Evolutionary conservation across 1,140 invertebrate genomes (phyloP).

Genomic region (Leptonema lineaticorne): DNA sequence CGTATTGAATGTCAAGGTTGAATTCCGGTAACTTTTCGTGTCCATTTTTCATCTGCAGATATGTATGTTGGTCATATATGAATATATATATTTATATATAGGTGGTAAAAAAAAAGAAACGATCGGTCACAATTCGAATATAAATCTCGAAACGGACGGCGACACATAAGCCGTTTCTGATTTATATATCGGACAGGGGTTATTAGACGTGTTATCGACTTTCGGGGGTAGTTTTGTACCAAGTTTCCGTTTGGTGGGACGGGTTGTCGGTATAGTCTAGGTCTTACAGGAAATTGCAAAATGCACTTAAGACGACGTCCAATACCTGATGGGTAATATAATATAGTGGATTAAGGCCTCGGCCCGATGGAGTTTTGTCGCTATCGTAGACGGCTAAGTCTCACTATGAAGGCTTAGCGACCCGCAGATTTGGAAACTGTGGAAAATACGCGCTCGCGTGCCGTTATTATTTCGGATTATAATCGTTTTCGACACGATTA

Average conservation of each 20-base stretch:
- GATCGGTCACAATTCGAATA: neutral
- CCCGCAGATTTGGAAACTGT: constrained; percentile 17
- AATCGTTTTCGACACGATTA: too few relatives aligned
- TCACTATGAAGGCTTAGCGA: constrained; percentile 28
- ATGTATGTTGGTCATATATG: too few relatives aligned
- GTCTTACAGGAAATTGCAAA: constrained; percentile 41
- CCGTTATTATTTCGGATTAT: constrained; percentile 33
- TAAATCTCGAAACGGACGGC: constrained; percentile 9
- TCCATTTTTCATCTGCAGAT: too few relatives aligned
- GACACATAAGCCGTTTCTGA: constrained; percentile 17
- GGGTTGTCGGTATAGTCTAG: neutral
- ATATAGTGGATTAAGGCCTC: constrained; percentile 41
- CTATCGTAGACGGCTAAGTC: constrained; percentile 31
- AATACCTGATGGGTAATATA: constrained; percentile 43
- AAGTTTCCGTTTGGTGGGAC: too few relatives aligned
- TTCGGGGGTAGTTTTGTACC: constrained; percentile 3
- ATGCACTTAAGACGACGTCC: constrained; percentile 42
- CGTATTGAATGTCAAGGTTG: too few relatives aligned
- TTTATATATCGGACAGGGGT: constrained; percentile 21
- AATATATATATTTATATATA: too few relatives aligned
- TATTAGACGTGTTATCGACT: constrained; percentile 21
- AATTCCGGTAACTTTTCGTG: too few relatives aligned
- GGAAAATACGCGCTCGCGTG: neutral
- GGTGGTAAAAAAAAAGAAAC: neutral
- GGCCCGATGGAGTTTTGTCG: constrained; percentile 14